Evolutionary conservation across 2,888 invertebrate species (phyloP).

Genomic region (Himalopsyche tibetana): DNA sequence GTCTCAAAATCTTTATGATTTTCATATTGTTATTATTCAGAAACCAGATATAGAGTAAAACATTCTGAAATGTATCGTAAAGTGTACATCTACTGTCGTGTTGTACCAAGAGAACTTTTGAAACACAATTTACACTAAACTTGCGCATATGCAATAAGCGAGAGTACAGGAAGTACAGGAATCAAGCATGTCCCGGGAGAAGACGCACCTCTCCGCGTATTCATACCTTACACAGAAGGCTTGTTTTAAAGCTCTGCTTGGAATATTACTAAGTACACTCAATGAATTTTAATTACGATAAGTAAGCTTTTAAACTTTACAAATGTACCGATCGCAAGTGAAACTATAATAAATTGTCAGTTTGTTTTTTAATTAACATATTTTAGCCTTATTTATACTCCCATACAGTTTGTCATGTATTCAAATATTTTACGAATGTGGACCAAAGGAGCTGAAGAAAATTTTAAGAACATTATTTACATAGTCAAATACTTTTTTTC

Average conservation of each 20-base stretch:
- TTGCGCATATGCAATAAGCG: conserved; percentile 61
- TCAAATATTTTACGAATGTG: too few relatives aligned
- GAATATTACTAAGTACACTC: background rate
- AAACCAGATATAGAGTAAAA: conserved; percentile 9
- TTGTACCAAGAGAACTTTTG: conserved; percentile 57
- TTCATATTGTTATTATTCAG: conserved; percentile 53
- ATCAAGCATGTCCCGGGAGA: conserved; percentile 12
- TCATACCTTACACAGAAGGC: background rate
- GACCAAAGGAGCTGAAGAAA: too few relatives aligned
- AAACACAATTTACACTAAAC: conserved; percentile 62
- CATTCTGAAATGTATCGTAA: background rate
- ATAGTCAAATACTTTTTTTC: too few relatives aligned
- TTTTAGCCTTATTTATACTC: too few relatives aligned
- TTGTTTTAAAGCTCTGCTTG: background rate
- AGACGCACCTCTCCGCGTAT: background rate
- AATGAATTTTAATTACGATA: background rate
- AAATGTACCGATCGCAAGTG: too few relatives aligned
- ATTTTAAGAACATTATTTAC: too few relatives aligned
- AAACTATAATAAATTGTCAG: too few relatives aligned
- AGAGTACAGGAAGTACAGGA: conserved; percentile 2
- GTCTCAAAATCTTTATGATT: conserved; percentile 47
- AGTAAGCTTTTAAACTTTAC: background rate
- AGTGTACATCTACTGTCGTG: background rate
- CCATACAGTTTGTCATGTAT: too few relatives aligned
- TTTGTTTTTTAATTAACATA: too few relatives aligned